phyloP scores from a whole-genome alignment of 2,888 invertebrate species.

The Cordylochernes scorpioides region DNA sequence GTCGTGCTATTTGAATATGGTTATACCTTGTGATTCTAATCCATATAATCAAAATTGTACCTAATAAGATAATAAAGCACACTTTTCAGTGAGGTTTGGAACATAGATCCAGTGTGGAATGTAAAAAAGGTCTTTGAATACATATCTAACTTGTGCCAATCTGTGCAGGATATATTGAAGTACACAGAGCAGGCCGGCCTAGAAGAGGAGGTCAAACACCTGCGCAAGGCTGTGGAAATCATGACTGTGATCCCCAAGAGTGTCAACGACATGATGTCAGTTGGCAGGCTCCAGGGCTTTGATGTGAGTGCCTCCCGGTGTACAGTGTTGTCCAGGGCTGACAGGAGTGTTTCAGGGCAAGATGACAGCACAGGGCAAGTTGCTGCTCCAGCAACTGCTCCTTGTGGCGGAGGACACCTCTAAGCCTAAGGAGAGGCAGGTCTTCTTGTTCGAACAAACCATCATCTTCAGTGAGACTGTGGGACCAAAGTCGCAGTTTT shows the following conservation, averaged over 20 bases:
- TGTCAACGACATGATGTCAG: slow-evolving; percentile 98
- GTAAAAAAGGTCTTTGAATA: too few species aligned
- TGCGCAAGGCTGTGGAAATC: slow-evolving; percentile 56
- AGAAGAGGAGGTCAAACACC: slow-evolving; percentile 40
- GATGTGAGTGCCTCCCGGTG: slow-evolving; percentile 57
- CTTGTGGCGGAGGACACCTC: slow-evolving; percentile 26
- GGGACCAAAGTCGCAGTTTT: slow-evolving; percentile 34
- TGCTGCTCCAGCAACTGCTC: slow-evolving; percentile 57
- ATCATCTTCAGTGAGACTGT: slow-evolving; percentile 67
- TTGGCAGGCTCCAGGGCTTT: slow-evolving; percentile 82
- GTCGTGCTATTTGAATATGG: too few species aligned
- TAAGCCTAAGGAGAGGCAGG: slow-evolving; percentile 55
- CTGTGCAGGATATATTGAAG: slow-evolving; percentile 43
- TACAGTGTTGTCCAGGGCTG: not conserved
- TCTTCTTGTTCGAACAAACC: slow-evolving; percentile 93
- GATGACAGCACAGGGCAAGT: slow-evolving; percentile 83
- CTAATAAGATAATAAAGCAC: too few species aligned
- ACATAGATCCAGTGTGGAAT: too few species aligned
- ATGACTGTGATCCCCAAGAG: slow-evolving; percentile 77
- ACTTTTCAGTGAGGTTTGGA: too few species aligned
- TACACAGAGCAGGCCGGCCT: slow-evolving; percentile 64
- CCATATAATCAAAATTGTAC: too few species aligned
- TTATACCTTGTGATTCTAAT: too few species aligned
- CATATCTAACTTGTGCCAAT: too few species aligned
- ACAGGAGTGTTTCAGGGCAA: slow-evolving; percentile 49